Conservation (phyloP, 1,140 invertebrate genomes). For the Telenomus remus region DNA sequence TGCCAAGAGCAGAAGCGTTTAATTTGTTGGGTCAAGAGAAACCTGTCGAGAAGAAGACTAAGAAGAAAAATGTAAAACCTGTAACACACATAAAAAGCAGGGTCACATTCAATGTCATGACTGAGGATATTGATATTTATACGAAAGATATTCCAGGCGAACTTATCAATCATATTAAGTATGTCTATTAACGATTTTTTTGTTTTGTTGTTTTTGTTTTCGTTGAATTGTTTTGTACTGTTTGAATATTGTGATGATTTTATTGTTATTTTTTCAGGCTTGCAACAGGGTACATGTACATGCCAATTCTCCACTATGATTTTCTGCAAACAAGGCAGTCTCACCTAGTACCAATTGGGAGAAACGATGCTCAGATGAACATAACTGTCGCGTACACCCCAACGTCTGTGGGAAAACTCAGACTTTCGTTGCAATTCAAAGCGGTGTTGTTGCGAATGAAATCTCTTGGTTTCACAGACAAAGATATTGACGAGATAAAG, state of each 20-base stretch:
- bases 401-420: constrained; percentile 80
- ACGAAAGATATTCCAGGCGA: constrained; percentile 79
- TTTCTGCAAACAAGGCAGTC: constrained; percentile 85
- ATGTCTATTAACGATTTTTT: not conserved
- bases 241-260: not conserved
- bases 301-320: constrained; percentile 90
- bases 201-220: not conserved
- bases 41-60: constrained; percentile 34
- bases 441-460: constrained; percentile 84
- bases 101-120: constrained; percentile 80
- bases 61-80: constrained; percentile 51
- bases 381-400: constrained; percentile 80
- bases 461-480: constrained; percentile 89
- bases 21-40: constrained; percentile 81
- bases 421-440: constrained; percentile 87
- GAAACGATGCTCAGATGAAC: constrained; percentile 77
- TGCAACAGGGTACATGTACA: constrained; percentile 81
- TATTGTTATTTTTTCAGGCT: constrained; percentile 75
- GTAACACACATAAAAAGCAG: constrained; percentile 80
- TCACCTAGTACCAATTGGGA: constrained; percentile 82
- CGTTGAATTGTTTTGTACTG: constrained; percentile 10
- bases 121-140: constrained; percentile 79
- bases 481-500: constrained; percentile 98
- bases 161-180: constrained; percentile 77
- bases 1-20: constrained; percentile 84